A percentile compares a stretch with the other conserved stretches of the same genome.
Evolutionary conservation across 2,113 vertebrate species (phyloP).

Genomic region (Tor tambroides): DNA sequence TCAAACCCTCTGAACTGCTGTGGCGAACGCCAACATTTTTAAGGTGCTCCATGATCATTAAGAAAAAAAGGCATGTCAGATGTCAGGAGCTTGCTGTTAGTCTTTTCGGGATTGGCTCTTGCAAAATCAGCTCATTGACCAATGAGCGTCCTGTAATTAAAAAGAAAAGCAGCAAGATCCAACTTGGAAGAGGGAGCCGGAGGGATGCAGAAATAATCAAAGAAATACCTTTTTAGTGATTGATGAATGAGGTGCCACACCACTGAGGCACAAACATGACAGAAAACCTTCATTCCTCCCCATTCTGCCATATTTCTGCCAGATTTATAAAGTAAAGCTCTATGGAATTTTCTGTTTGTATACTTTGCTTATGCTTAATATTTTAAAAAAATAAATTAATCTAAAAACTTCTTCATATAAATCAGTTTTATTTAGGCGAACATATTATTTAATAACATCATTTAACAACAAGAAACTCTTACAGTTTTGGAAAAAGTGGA

Average conservation of each 20-base stretch:
- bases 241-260: conserved; percentile 60
- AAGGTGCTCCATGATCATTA: conserved; percentile 76
- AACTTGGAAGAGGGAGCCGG: conserved; percentile 38
- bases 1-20: conserved; percentile 53
- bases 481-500: not conserved
- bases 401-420: not conserved
- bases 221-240: conserved; percentile 40
- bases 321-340: not conserved
- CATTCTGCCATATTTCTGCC: not conserved
- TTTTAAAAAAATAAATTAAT: not conserved
- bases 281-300: not conserved
- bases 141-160: conserved; percentile 72
- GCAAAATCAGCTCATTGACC: conserved; percentile 55
- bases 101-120: conserved; percentile 73
- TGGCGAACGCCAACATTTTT: conserved; percentile 70
- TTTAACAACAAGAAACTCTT: not conserved
- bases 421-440: not conserved
- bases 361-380: not conserved
- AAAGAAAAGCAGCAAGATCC: conserved; percentile 59
- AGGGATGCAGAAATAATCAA: conserved; percentile 38
- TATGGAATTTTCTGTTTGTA: not conserved
- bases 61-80: conserved; percentile 72
- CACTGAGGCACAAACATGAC: not conserved
- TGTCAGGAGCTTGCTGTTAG: conserved; percentile 64
- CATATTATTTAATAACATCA: not conserved